Evolutionary conservation across 2,113 vertebrate genomes (phyloP), one percentile per base, ranked within the genome.

Genomic region (Lethenteron reissneri): DNA sequence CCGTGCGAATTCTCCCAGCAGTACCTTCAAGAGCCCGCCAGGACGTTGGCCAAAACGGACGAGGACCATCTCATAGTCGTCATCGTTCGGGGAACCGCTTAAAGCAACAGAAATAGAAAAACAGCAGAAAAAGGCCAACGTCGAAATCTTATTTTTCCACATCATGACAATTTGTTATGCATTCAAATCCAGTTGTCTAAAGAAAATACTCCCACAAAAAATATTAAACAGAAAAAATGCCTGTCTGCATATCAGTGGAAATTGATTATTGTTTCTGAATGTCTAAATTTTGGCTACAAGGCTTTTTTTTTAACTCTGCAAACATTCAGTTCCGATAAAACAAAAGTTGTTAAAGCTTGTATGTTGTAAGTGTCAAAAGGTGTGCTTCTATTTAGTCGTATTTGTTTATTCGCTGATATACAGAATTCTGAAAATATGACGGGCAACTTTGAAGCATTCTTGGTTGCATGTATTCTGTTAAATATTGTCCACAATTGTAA

Each of bases 11-110:
- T 99, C 89, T 99, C 94, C 78, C 91, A 99, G 82, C 91, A 97
- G 81, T 99, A 96, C 82, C 84, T 99, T 83, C 90, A 99, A 90
- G 87, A 87, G 78, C 87, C 91, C 79, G 92, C 94, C 79, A 95
- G 94, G 85, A 87, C 87, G 73, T 78, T 97, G 84, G 90, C 90
- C 84, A 95, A 94, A 88, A 96, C 90, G 75, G 90, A 97, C 80
- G 94, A 99, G 77, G 94, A 99, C 88, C 97, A 90, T 82, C 81
- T 99, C 83, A 89, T 99, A 80, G 97, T 99, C 91, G 87, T 99
- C 84, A 95, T 99, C 81, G 94, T 99, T 74, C 89, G 94, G 71
- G 94, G 92, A 82, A 89, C 92, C 15, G 95, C 94, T 78, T 97
- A 91, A 88, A 79, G 9, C 64, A 10, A 68, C n/a, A 68, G 41